Base-by-base conservation (phyloP, 2,113 vertebrate genomes). In the Asarcornis scutulata region DNA sequence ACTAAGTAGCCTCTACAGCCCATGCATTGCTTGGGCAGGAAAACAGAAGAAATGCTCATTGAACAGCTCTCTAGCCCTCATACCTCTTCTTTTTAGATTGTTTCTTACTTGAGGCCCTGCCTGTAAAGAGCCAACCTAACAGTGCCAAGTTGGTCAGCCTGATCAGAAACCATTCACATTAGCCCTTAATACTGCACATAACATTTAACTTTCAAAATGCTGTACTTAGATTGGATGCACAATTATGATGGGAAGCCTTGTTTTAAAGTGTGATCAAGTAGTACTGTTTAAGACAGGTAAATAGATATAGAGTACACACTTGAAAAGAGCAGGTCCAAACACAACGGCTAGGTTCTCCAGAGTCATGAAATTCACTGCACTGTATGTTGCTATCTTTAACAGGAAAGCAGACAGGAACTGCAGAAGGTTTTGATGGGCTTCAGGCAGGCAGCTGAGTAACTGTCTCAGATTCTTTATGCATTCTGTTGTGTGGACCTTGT, bases 261-360 rank as follows among this genome's bases (percentile, higher is more conserved):
- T 6, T 21, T 23, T 17, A 6, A 78, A 60, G 23, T 36, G 32
- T 29, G 60, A 58, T 11, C 52, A 38, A 27, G 10, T 6, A 67
- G 15, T 22, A 32, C 21, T 62, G 20, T 26, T 38, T 23, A 76
- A 89, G 38, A 42, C 4, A 52, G 55, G 12, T 86, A 27, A 59
- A 66, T 0, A 59, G 36, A 55, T 31, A 36, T 27, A 25, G n/a
- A 69, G 22, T 17, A 97, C 93, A 92, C 31, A 97, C 98, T 96
- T 98, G 98, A 98, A 95, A 63, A 99, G 93, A 67, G 97, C 97
- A 42, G 98, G 98, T 73, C 98, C 98, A 91, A 99, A 98, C 66
- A 99, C 97, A 46, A 97, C 91, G 36, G 98, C 98, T 52, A 98
- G 95, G 87, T 98, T 98, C 96, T 99, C 98, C 95, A 98, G 78